Percentiles rank a stretch among this genome's conserved stretches.
Evolutionary conservation across 2,797 vertebrate species (phyloP).

Genomic region (Sphaeramia orbicularis): DNA sequence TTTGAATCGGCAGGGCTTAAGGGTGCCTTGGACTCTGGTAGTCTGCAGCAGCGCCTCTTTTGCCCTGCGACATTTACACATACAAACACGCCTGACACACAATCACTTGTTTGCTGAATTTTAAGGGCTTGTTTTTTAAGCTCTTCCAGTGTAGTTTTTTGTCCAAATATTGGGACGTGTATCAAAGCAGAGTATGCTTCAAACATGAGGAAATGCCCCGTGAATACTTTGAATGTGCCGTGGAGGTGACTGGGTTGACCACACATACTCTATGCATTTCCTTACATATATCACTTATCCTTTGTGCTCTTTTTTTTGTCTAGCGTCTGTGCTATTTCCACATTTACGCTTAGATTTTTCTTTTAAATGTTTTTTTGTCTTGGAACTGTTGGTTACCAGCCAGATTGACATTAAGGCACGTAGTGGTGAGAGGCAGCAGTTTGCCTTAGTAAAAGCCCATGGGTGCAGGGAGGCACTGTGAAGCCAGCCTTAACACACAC

Average conservation of each 20-base stretch:
- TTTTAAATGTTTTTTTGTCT: conserved; percentile 26
- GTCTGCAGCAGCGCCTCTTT: conserved; percentile 53
- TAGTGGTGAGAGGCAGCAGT: conserved; percentile 59
- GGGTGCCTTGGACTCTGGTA: conserved; percentile 69
- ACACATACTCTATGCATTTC: conserved; percentile 75
- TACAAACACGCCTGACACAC: conserved; percentile 60
- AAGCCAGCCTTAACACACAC: conserved; percentile 73
- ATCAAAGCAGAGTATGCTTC: conserved; percentile 39
- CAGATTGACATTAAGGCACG: conserved; percentile 31
- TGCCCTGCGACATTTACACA: conserved; percentile 45
- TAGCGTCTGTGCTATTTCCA: conserved; percentile 17
- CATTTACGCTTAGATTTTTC: conserved; percentile 20
- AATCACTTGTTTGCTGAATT: conserved; percentile 61
- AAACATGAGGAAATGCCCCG: conserved; percentile 36
- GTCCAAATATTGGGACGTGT: conserved; percentile 36
- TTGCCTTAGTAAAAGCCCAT: conserved; percentile 68
- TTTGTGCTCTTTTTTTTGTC: conserved; percentile 25
- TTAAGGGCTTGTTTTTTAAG: conserved; percentile 37
- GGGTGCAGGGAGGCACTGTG: conserved; percentile 66
- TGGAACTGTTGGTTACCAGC: conserved; percentile 35
- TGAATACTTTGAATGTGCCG: conserved; percentile 48
- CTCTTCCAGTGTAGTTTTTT: conserved; percentile 39
- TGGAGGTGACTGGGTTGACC: conserved; percentile 39
- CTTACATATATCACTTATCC: conserved; percentile 36
- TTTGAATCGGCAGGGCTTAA: conserved; percentile 55